Evolutionary conservation across 2,888 invertebrate species (phyloP).

Genomic region (Resseliella maxima): DNA sequence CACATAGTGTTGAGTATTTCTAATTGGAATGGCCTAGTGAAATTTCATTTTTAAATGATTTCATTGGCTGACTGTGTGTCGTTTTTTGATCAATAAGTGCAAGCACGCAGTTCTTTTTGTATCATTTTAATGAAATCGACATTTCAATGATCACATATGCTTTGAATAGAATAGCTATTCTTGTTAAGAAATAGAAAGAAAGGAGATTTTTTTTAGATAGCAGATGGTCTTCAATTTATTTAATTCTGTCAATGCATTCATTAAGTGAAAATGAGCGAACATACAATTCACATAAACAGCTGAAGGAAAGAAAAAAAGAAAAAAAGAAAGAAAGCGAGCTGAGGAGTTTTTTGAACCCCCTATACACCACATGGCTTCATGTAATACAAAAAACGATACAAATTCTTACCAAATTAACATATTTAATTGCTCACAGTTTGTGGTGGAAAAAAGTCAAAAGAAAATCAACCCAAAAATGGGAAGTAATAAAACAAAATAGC

Average conservation of each 20-base stretch:
- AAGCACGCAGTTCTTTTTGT: background rate
- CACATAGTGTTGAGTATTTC: background rate
- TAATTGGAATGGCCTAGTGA: conserved; percentile 51
- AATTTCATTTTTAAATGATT: background rate
- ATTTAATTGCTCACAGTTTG: background rate
- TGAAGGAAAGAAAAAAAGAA: background rate
- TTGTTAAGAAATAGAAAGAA: conserved; percentile 9
- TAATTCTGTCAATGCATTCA: background rate
- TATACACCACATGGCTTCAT: background rate
- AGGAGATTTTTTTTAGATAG: background rate
- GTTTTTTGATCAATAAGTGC: conserved; percentile 6
- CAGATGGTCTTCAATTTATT: conserved; percentile 24
- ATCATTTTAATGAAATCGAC: background rate
- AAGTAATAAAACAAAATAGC: background rate
- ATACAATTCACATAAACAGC: conserved; percentile 21
- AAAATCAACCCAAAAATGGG: background rate
- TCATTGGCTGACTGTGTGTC: background rate
- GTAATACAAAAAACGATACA: background rate
- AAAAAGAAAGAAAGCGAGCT: too few species aligned
- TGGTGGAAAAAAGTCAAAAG: background rate
- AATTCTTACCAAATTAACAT: conserved; percentile 18
- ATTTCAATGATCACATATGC: background rate
- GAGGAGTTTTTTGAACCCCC: background rate
- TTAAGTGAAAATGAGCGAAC: conserved; percentile 45
- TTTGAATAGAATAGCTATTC: background rate